phyloP scores from a whole-genome alignment of 2,113 vertebrate genomes.

The Catagonus wagneri region DNA sequence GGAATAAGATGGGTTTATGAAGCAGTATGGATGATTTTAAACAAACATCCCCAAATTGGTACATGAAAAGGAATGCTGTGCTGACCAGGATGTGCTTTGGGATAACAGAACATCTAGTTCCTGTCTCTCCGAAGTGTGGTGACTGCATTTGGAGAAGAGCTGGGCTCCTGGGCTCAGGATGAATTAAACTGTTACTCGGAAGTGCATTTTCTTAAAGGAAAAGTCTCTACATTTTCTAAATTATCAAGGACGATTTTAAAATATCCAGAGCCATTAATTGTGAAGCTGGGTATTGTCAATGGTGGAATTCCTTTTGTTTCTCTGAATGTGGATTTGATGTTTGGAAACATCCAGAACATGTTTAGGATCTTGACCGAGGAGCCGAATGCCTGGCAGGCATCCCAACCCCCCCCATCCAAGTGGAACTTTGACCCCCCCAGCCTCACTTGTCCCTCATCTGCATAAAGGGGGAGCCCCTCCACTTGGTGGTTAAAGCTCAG shows the following conservation, averaged over 20 bases:
- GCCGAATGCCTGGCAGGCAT: not conserved
- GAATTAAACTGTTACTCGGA: not conserved
- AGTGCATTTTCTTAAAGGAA: not conserved
- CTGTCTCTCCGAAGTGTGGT: rapidly evolving
- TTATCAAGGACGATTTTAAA: not conserved
- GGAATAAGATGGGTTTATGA: not conserved
- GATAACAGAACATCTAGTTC: not conserved
- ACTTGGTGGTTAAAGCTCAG: not conserved
- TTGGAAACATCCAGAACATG: slow-evolving; percentile 20
- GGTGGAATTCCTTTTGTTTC: not conserved
- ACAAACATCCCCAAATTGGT: not conserved
- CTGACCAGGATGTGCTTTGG: not conserved
- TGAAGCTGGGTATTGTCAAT: not conserved
- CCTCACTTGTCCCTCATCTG: not conserved
- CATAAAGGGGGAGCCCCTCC: rapidly evolving
- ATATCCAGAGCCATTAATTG: not conserved
- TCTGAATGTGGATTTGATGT: not conserved
- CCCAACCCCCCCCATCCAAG: rapidly evolving
- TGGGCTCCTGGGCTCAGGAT: not conserved
- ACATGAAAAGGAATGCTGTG: not conserved
- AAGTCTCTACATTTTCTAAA: not conserved
- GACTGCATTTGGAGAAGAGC: not conserved
- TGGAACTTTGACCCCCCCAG: not conserved
- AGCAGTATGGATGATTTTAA: not conserved
- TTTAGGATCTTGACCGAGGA: not conserved